Base-by-base conservation (phyloP, 1,140 invertebrate species). In the Aphidius ervi region DNA sequence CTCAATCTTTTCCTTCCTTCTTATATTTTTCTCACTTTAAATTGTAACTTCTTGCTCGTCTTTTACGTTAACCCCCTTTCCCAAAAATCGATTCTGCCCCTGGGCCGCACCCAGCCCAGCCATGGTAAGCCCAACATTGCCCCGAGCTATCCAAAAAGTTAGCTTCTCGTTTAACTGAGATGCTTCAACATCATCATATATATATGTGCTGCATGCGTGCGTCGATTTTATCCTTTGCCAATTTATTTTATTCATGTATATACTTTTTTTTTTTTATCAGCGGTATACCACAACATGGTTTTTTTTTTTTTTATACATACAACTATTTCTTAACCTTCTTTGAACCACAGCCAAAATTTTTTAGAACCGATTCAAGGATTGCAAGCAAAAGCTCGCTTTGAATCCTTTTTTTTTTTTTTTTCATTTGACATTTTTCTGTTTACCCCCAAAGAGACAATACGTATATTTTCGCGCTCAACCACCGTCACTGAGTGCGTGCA, bases 11-110 rank as follows among this genome's bases (percentile, higher is more conserved):
- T 16, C 16, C 16, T 16, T 63, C 53, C 58, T 31, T 31, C 4
- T 31, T 31, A 31, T 16, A 16, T 16, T 16, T 16, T 16, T 31
- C 23, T 4, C 23, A 31, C 23, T 31, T 31, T 31, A 31, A 31
- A 31, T 31, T 31, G 23, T 1, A 31, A 31, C 23, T 31, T 31
- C 23, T 31, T 49, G 42, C n/a, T 41, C 52, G 43, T 46, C 46
- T 58, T 58, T 67, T 61, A 16, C 61, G 46, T 61, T 62, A 63
- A 62, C 57, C 54, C 62, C 63, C 68, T 74, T 73, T 67, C 69
- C 70, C 74, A 72, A 77, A 77, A 78, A 78, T 78, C 77, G 77
- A 78, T 79, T 71, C 75, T 67, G 70, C 68, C 63, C 67, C 71
- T 69, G 70, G 71, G 65, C 73, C 74, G 71, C 76, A 71, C 76